Evolutionary conservation across 2,888 invertebrate species (phyloP), one percentile per base, ranked within the genome.

Genomic region (Drosophila ezoana): DNA sequence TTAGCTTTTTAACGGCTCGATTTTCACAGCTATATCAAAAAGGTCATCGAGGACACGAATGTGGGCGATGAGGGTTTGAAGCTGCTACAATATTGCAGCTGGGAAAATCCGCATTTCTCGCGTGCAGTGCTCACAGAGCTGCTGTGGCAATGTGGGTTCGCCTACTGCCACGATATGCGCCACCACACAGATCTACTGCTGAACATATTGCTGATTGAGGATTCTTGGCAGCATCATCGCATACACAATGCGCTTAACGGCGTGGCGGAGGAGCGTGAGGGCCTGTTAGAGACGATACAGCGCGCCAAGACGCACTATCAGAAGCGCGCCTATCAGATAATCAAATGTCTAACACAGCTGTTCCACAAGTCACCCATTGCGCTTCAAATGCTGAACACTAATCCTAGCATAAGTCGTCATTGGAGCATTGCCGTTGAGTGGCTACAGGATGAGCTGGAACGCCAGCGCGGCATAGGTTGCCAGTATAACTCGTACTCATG

Each of bases 61-160:
- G 95, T 96, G 44, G 96, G 97, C 51, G 98, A 99, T 76, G 98
- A 99, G 78, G 97, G 97, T 4, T 94, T 97, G 45, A 96, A 97
- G 90, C 93, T 99, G 67, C 93, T 99, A 38, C 97, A 98, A 93
- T 99, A 97, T 93, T 95, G 98, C 92, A 97, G 97, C 90, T 99
- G 98, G 98, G 99, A 99, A 93, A 98, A 99, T 93, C 97, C 98
- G 23, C 96, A 96, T 80, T 97, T 98, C 93, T 98, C 98, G 33
- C 95, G 97, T 72, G 95, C 95, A 16, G 97, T 98, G 49, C 94
- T 99, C 38, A 95, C 96, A 45, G 98, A 99, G 93, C 93, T 99
- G 44, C 93, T 99, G 62, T 98, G 98, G 97, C 97, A 98, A 92
- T 95, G 96, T 77, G 95, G 95, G 4, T 95, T 94, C 81, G 97